phyloP scores from a whole-genome alignment of 2,888 invertebrate genomes.

The Luperina testacea region DNA sequence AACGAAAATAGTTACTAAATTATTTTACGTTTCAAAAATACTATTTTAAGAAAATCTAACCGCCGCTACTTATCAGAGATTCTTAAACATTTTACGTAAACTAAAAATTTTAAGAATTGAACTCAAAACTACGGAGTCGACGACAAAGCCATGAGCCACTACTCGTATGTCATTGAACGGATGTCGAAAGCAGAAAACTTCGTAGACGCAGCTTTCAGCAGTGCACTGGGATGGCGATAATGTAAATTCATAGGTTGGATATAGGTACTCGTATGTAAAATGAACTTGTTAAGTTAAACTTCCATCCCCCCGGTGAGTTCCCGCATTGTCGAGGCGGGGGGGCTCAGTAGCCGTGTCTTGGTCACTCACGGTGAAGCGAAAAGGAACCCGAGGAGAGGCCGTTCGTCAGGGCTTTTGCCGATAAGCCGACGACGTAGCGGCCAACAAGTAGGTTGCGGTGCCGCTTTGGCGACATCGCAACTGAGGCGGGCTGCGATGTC shows the following conservation, averaged over 20 bases:
- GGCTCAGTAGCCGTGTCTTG: no score
- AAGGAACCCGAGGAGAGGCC: no score
- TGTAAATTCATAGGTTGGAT: not conserved
- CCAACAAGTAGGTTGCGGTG: no score
- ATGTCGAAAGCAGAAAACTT: conserved; percentile 1
- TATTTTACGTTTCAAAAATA: conserved; percentile 7
- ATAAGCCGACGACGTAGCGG: no score
- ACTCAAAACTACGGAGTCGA: conserved; percentile 41
- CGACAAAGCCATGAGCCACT: conserved; percentile 54
- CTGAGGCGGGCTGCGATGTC: no score
- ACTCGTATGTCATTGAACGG: conserved; percentile 6
- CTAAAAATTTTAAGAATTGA: conserved; percentile 52
- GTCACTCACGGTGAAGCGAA: no score
- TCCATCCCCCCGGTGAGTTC: not conserved
- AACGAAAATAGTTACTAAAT: not conserved
- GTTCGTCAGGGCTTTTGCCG: no score
- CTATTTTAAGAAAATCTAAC: not conserved
- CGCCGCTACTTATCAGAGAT: conserved; percentile 5
- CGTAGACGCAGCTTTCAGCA: not conserved
- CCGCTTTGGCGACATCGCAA: no score
- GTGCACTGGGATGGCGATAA: not conserved
- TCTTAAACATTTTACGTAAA: conserved; percentile 34
- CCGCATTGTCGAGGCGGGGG: no score
- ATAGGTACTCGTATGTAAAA: not conserved
- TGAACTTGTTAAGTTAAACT: not conserved